These are phyloP conservation scores for Coendou prehensilis DNA, from an alignment of 2,797 vertebrate genomes.

Conservation along the genomic window DNA sequence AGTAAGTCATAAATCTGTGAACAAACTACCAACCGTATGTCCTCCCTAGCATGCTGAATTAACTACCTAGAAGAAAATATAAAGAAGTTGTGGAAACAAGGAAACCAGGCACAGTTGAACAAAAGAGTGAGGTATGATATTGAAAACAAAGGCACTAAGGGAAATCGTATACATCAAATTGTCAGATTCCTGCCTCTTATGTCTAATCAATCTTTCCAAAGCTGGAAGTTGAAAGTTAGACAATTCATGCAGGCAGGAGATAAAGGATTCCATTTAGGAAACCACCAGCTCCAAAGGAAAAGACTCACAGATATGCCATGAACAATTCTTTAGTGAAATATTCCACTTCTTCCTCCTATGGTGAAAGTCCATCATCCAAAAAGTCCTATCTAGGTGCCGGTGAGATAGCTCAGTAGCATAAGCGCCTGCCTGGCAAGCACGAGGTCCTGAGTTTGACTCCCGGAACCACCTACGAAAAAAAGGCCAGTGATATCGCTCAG, in stretches of 20 bases:
- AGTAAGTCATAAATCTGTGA: background rate
- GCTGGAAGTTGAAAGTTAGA: background rate
- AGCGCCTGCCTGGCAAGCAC: too few relatives aligned
- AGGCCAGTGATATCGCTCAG: too few relatives aligned
- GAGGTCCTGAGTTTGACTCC: too few relatives aligned
- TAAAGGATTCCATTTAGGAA: background rate
- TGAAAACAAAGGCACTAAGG: background rate
- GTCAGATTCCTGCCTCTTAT: background rate
- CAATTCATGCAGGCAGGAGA: background rate
- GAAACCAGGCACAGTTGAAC: background rate
- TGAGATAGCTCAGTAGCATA: too few relatives aligned
- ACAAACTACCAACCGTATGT: background rate
- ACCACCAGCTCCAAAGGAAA: background rate
- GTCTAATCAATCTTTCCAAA: background rate
- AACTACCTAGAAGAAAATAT: background rate
- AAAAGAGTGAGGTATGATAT: background rate
- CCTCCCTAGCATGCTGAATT: background rate
- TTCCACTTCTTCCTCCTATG: background rate
- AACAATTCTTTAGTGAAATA: background rate
- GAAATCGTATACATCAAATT: background rate
- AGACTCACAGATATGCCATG: background rate
- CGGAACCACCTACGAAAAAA: too few relatives aligned
- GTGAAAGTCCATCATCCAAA: background rate
- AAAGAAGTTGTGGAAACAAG: background rate
- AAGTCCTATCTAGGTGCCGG: background rate